phyloP scores from a whole-genome alignment of 2,797 vertebrate species.

The Rhynchotus rufescens region DNA sequence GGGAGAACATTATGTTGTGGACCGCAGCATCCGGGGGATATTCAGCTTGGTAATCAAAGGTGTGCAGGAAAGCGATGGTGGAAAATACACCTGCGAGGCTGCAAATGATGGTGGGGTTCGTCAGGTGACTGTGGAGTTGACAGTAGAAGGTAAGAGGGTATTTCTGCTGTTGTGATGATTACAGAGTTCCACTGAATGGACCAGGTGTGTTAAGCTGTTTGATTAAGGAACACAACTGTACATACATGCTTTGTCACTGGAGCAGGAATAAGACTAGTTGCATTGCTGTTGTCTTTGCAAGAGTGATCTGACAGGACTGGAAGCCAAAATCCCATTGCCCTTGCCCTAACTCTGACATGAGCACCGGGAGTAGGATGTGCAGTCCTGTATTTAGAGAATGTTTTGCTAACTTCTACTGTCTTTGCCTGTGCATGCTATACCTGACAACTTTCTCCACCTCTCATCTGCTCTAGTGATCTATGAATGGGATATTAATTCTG shows the following conservation, averaged over 20 bases:
- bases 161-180: rapidly evolving
- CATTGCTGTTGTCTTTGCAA: neutral
- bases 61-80: slow-evolving; percentile 83
- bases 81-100: slow-evolving; percentile 90
- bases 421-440: neutral
- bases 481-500: neutral
- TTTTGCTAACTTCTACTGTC: no score
- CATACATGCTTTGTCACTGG: neutral
- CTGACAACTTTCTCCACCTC: neutral
- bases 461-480: no score
- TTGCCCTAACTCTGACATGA: neutral
- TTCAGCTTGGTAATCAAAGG: slow-evolving; percentile 87
- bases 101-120: slow-evolving; percentile 86
- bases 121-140: slow-evolving; percentile 91
- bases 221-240: neutral
- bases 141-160: slow-evolving; percentile 85
- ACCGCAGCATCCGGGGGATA: slow-evolving; percentile 82
- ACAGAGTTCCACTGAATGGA: neutral
- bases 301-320: neutral
- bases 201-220: neutral
- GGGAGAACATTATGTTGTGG: slow-evolving; percentile 78
- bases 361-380: no score
- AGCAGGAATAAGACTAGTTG: neutral
- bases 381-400: neutral
- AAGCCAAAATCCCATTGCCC: neutral